phyloP scores from a whole-genome alignment of 1,140 invertebrate species.

The Bilobella aurantiaca region DNA sequence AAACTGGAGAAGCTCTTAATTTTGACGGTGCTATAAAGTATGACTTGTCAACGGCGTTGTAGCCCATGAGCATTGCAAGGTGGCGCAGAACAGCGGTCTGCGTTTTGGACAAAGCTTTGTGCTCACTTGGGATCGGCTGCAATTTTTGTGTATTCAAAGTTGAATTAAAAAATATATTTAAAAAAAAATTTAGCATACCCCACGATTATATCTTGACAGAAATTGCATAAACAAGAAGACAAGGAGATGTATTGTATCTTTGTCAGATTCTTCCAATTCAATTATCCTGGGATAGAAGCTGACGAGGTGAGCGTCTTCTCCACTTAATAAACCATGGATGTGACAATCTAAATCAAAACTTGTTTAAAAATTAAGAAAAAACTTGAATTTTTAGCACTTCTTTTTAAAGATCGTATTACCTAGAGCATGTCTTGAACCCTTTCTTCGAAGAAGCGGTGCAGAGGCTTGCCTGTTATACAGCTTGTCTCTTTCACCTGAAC shows the following conservation, averaged over 20 bases:
- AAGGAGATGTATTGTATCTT: conserved; percentile 90
- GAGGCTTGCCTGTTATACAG: conserved; percentile 78
- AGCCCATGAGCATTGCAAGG: conserved; percentile 84
- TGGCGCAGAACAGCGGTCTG: conserved; percentile 84
- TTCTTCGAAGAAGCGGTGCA: conserved; percentile 76
- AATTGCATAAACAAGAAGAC: conserved; percentile 94
- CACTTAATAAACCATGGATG: conserved; percentile 54
- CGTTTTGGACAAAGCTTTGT: conserved; percentile 62
- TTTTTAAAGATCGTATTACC: too few relatives aligned
- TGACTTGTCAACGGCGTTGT: conserved; percentile 75
- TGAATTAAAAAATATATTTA: conserved; percentile 11
- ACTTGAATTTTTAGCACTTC: conserved; percentile 30
- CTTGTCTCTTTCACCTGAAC: conserved; percentile 70
- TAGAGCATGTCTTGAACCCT: conserved; percentile 79
- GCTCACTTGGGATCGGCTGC: conserved; percentile 71
- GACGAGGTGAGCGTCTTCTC: conserved; percentile 57
- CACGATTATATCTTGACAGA: conserved; percentile 57
- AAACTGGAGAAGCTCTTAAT: conserved; percentile 78
- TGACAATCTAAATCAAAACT: conserved; percentile 55
- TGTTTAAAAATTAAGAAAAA: neutral
- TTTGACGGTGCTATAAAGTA: conserved; percentile 83
- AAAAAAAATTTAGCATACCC: conserved; percentile 44
- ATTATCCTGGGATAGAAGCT: conserved; percentile 66
- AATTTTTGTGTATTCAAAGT: neutral
- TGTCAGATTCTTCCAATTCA: conserved; percentile 86